A percentile compares a stretch with the other conserved stretches of the same genome.
Conservation (phyloP, 2,888 invertebrate genomes). For the Lamellibrachia satsuma region DNA sequence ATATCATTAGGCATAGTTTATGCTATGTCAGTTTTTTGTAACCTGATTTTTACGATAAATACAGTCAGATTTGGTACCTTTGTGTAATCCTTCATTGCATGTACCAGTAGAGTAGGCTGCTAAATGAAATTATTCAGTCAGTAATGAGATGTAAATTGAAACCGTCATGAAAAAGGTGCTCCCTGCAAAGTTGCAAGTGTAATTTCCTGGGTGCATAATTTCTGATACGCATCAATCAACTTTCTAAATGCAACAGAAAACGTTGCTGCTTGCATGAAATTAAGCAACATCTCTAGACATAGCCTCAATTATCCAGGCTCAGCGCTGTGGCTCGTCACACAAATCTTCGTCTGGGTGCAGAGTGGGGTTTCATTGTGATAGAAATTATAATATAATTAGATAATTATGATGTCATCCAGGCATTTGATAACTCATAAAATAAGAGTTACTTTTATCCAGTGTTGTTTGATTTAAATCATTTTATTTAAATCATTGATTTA, state of each 20-base stretch:
- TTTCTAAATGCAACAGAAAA: neutral
- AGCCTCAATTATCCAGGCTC: too few relatives aligned
- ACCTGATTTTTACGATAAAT: neutral
- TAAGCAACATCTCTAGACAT: neutral
- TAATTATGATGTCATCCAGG: too few relatives aligned
- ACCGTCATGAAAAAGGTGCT: neutral
- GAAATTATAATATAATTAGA: too few relatives aligned
- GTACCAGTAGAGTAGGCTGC: neutral
- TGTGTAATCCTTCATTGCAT: neutral
- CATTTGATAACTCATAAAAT: too few relatives aligned
- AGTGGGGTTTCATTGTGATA: too few relatives aligned
- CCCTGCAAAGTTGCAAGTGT: neutral
- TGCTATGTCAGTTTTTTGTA: too few relatives aligned
- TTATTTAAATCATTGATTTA: too few relatives aligned
- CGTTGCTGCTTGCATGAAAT: neutral
- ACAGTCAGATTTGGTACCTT: neutral
- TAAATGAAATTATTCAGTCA: neutral
- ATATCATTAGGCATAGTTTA: too few relatives aligned
- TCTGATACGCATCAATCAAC: neutral
- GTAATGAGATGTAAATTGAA: neutral
- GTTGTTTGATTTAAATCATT: too few relatives aligned
- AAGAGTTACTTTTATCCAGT: too few relatives aligned
- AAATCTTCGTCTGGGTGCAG: too few relatives aligned
- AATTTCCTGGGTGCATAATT: constrained; percentile 6
- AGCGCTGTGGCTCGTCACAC: too few relatives aligned